Evolutionary conservation across 2,113 vertebrate genomes (phyloP).

Genomic region (Pelobates fuscus): DNA sequence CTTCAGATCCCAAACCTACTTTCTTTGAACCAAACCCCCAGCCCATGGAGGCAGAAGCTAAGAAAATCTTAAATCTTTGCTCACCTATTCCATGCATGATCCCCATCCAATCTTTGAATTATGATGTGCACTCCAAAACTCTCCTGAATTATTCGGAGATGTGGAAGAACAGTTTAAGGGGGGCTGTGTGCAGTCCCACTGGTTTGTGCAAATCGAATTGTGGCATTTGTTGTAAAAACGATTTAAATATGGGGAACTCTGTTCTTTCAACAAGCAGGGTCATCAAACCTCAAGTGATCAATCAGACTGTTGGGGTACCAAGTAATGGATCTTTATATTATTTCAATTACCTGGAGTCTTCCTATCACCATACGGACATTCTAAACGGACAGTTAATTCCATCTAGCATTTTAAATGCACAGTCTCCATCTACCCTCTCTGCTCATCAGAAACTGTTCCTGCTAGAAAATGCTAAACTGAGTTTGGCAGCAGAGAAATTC

Average conservation of each 20-base stretch:
- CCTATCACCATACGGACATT: conserved; percentile 83
- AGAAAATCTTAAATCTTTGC: conserved; percentile 83
- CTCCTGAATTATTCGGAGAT: conserved; percentile 95
- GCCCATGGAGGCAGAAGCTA: conserved; percentile 66
- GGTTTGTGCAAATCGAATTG: conserved; percentile 89
- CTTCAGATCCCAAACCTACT: conserved; percentile 78
- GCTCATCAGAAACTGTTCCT: conserved; percentile 90
- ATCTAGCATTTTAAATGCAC: conserved; percentile 76
- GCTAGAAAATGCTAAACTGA: conserved; percentile 88
- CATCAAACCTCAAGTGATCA: conserved; percentile 93
- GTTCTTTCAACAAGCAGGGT: conserved; percentile 75
- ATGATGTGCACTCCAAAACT: conserved; percentile 89
- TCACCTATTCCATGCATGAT: conserved; percentile 93
- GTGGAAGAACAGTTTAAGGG: conserved; percentile 88
- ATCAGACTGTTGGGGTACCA: conserved; percentile 86
- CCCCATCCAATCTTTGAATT: conserved; percentile 86
- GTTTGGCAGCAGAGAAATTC: conserved; percentile 78
- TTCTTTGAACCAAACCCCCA: conserved; percentile 69
- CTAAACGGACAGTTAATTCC: conserved; percentile 87
- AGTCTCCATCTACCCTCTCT: conserved; percentile 79
- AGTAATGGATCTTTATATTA: conserved; percentile 88
- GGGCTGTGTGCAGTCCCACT: conserved; percentile 74
- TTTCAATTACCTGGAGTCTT: conserved; percentile 94
- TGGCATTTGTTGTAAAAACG: conserved; percentile 84
- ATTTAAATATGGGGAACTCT: conserved; percentile 76